Percentiles rank a stretch among this genome's conserved stretches.
phyloP scores from a whole-genome alignment of 2,797 vertebrate genomes.

The Alouatta caraya region DNA sequence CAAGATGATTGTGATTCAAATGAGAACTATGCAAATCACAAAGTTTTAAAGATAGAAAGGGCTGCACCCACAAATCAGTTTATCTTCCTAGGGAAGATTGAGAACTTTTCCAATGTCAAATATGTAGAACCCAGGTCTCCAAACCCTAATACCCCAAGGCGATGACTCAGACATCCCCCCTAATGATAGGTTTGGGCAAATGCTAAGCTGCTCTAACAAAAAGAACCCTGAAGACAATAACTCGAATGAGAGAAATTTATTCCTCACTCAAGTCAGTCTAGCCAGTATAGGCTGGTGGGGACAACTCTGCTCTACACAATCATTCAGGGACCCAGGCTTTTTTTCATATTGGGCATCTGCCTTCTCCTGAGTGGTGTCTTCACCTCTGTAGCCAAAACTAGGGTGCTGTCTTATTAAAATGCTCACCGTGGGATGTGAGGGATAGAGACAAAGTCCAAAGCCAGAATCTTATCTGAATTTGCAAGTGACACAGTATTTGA shows the following conservation, averaged over 20 bases:
- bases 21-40: background rate
- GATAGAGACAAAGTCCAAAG: background rate
- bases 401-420: background rate
- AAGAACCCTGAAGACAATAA: background rate
- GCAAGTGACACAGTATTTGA: background rate
- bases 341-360: background rate
- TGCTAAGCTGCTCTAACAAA: background rate
- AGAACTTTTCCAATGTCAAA: background rate
- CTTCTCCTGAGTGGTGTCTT: background rate
- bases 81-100: background rate
- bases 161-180: background rate
- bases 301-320: background rate
- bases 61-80: background rate
- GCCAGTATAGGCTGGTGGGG: background rate
- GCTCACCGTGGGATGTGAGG: background rate
- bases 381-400: background rate
- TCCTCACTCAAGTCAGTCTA: background rate
- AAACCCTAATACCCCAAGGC: background rate
- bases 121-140: background rate
- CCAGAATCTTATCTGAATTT: slow-evolving; percentile 10
- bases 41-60: background rate
- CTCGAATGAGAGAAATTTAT: background rate
- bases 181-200: background rate
- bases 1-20: background rate
- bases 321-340: background rate